Evolutionary conservation across 2,113 vertebrate species (phyloP).

Genomic region (Centrocercus urophasianus): DNA sequence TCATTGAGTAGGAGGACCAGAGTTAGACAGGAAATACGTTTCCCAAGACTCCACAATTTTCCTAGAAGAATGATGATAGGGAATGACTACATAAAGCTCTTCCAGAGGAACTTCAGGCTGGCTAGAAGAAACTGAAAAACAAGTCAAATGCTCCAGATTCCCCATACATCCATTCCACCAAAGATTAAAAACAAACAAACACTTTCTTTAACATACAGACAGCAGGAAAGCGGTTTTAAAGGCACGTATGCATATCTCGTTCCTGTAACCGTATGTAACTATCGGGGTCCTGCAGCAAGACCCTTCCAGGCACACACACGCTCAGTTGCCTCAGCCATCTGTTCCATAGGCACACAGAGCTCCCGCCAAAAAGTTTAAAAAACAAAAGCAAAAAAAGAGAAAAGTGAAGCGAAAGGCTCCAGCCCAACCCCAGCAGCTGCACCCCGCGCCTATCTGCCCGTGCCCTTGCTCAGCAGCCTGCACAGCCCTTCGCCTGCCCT

Average conservation of each 20-base stretch:
- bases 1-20: conserved; percentile 16
- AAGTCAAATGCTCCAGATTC: not conserved
- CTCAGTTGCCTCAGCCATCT: not conserved
- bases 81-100: not conserved
- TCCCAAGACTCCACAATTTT: conserved; percentile 8
- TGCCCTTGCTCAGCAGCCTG: not conserved
- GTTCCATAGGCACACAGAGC: accelerated
- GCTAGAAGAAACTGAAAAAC: not conserved
- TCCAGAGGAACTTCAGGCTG: not conserved
- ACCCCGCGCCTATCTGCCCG: not conserved
- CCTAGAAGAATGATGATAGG: not conserved
- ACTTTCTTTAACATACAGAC: not conserved
- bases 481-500: not conserved
- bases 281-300: not conserved
- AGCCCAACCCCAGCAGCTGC: not conserved
- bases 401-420: not conserved
- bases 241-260: accelerated
- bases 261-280: not conserved
- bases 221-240: not conserved
- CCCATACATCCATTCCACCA: too few species aligned
- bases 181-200: not conserved
- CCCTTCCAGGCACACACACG: not conserved
- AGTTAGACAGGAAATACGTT: not conserved
- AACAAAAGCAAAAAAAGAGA: too few species aligned
- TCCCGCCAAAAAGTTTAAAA: not conserved